A percentile compares a stretch with the other conserved stretches of the same genome.
These are phyloP conservation scores for Vulpes lagopus DNA, from an alignment of 2,113 vertebrate species.

Conservation along the genomic window DNA sequence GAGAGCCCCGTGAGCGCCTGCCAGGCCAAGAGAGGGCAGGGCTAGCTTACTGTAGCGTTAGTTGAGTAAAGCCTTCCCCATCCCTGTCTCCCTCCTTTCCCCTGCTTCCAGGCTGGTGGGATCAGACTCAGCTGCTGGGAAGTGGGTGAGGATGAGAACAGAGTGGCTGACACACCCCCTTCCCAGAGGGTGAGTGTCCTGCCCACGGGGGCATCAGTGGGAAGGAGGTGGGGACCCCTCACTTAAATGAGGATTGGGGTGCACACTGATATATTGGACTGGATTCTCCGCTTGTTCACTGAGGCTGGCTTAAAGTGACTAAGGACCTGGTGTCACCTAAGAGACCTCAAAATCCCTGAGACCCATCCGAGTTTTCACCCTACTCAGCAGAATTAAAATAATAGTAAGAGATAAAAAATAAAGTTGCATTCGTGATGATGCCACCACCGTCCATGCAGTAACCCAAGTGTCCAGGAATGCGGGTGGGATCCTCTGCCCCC, in stretches of 20 bases:
- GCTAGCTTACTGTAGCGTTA: background rate
- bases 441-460: background rate
- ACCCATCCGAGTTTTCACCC: background rate
- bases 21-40: background rate
- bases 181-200: background rate
- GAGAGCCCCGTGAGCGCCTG: background rate
- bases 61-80: background rate
- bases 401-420: background rate
- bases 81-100: background rate
- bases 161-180: background rate
- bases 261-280: background rate
- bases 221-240: too few relatives aligned
- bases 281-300: background rate
- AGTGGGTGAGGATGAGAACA: background rate
- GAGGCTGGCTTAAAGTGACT: background rate
- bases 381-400: background rate
- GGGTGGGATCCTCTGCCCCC: background rate
- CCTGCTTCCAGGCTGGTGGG: background rate
- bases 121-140: background rate
- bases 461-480: background rate
- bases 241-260: background rate
- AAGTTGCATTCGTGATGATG: background rate
- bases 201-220: fast-evolving
- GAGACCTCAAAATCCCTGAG: background rate
- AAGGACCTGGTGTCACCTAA: background rate